A percentile compares a stretch with the other conserved stretches of the same genome.
These are phyloP conservation scores for Schizothorax lantsangensis DNA, from an alignment of 2,797 vertebrate genomes.

Conservation along the genomic window DNA sequence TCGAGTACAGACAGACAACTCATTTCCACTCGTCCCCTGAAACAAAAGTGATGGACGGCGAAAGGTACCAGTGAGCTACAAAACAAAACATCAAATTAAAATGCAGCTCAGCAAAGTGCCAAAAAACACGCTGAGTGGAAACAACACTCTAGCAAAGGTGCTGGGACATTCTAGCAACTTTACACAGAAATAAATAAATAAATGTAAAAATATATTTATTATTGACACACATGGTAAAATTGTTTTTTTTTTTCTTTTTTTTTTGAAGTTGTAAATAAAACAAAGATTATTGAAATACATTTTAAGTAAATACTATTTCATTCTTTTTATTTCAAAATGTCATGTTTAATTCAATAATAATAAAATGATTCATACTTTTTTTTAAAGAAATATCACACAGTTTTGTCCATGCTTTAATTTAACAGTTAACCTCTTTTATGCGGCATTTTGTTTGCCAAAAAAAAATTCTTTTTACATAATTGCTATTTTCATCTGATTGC, in stretches of 20 bases:
- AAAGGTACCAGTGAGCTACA: background rate
- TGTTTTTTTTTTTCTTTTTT: no score
- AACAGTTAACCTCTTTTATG: background rate
- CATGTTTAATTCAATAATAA: background rate
- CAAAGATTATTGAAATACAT: no score
- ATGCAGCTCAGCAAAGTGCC: background rate
- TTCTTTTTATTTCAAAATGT: background rate
- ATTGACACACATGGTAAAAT: background rate
- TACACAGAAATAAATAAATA: background rate
- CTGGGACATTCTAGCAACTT: background rate
- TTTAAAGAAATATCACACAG: background rate
- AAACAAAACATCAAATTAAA: slow-evolving; percentile 12
- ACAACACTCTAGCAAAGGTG: background rate
- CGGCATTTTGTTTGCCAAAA: background rate
- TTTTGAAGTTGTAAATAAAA: no score
- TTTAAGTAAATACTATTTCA: background rate
- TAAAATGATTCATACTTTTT: background rate
- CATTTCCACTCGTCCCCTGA: background rate
- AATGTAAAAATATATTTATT: background rate
- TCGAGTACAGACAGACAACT: background rate
- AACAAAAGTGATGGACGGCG: slow-evolving; percentile 5
- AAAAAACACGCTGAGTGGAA: slow-evolving; percentile 23
- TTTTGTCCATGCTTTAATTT: background rate
- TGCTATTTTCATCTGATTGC: background rate
- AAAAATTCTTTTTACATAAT: background rate